Percentiles rank a stretch among this genome's conserved stretches.
Conservation (phyloP, 2,888 invertebrate species). For the Ochropleura leucogaster region DNA sequence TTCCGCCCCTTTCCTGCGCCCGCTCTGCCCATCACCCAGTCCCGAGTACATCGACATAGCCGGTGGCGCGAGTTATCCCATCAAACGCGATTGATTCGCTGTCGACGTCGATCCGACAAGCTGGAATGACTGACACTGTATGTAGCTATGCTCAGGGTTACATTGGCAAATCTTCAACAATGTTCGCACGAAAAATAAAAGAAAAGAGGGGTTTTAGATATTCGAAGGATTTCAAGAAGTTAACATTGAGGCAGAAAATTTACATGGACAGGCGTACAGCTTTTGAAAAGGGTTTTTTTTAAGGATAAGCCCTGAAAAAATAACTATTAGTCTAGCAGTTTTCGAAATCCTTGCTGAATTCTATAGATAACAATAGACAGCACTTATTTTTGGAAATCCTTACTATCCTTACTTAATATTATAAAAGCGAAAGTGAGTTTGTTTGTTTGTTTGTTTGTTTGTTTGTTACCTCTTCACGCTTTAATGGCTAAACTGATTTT, state of each 20-base stretch:
- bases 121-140: constrained; percentile 33
- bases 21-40: constrained; percentile 7
- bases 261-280: neutral
- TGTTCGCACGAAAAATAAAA: neutral
- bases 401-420: too few species aligned
- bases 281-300: neutral
- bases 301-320: neutral
- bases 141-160: neutral
- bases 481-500: too few species aligned
- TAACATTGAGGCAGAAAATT: neutral
- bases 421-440: too few species aligned
- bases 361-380: neutral
- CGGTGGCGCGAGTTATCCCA: constrained; percentile 51
- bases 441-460: too few species aligned
- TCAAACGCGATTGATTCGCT: constrained; percentile 54
- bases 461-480: too few species aligned
- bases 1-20: neutral
- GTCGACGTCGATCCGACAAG: constrained; percentile 23
- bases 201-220: neutral
- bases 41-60: constrained; percentile 9
- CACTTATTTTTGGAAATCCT: neutral
- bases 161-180: neutral
- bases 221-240: neutral
- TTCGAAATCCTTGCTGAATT: neutral
- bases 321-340: neutral